Evolutionary conservation across 2,113 vertebrate species (phyloP).

Genomic region (Campylorhamphus procurvoides): DNA sequence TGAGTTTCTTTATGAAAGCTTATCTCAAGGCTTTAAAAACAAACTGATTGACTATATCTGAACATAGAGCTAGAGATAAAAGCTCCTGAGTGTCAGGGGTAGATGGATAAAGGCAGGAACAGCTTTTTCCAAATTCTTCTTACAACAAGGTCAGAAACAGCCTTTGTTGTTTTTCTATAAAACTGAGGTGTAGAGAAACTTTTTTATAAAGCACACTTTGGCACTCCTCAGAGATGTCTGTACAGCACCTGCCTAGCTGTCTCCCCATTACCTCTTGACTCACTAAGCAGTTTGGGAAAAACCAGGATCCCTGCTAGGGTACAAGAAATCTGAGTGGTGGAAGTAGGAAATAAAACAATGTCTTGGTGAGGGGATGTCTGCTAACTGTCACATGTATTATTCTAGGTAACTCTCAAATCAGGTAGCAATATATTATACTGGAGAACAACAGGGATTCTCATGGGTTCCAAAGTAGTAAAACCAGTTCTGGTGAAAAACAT

Average conservation of each 20-base stretch:
- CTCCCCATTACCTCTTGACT: not conserved
- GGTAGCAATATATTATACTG: conserved; percentile 96
- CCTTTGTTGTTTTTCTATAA: not conserved
- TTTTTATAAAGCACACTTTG: not conserved
- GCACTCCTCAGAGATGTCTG: not conserved
- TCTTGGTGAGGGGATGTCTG: not conserved
- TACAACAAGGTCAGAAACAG: not conserved
- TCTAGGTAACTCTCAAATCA: conserved; percentile 91
- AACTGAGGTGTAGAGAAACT: not conserved
- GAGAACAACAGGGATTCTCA: conserved; percentile 92
- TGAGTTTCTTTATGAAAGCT: not conserved
- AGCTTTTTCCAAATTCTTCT: not conserved
- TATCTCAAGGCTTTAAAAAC: not conserved
- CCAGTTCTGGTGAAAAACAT: conserved; percentile 94
- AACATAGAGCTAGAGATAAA: not conserved
- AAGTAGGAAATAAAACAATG: not conserved
- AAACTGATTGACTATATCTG: not conserved
- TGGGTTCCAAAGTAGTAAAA: conserved; percentile 89
- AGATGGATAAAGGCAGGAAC: not conserved
- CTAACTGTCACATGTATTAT: not conserved
- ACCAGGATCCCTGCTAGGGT: not conserved
- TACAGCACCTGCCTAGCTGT: not conserved
- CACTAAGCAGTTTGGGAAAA: not conserved
- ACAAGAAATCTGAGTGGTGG: not conserved
- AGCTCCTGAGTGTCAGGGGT: not conserved